These are phyloP conservation scores for Emys orbicularis DNA, from an alignment of 2,797 vertebrate genomes.

Conservation along the genomic window DNA sequence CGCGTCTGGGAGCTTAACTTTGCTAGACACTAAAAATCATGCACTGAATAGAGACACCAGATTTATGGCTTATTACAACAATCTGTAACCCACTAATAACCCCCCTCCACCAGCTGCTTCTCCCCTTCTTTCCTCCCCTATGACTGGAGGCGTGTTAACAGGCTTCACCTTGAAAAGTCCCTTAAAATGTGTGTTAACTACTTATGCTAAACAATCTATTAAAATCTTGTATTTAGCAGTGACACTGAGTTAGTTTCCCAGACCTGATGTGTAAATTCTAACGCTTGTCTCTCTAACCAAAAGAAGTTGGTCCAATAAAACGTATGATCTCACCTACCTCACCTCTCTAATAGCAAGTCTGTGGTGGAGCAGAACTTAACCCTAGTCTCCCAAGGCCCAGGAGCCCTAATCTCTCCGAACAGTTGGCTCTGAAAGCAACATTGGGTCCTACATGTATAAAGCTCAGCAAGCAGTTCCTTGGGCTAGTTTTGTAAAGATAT, in stretches of 20 bases:
- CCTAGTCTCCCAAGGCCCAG: not conserved
- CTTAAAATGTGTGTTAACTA: not conserved
- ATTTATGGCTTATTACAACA: not conserved
- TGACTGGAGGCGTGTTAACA: not conserved
- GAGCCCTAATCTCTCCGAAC: not conserved
- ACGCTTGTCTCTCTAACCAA: not conserved
- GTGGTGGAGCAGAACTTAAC: not conserved
- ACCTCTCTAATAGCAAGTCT: not conserved
- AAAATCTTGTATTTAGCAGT: not conserved
- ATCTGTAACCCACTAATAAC: not conserved
- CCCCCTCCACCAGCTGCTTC: not conserved
- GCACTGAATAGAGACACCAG: not conserved
- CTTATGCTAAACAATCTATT: not conserved
- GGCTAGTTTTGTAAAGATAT: not conserved
- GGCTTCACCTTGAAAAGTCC: not conserved
- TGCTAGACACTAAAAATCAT: not conserved
- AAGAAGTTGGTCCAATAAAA: not conserved
- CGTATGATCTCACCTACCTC: not conserved
- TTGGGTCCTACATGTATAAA: not conserved
- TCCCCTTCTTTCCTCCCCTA: not conserved
- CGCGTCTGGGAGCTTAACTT: not conserved
- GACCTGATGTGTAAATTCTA: not conserved
- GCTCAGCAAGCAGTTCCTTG: not conserved
- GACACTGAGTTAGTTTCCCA: not conserved
- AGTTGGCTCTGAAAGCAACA: not conserved